Evolutionary conservation across 1,140 invertebrate genomes (phyloP).

Genomic region (Catajapyx aquilonaris): DNA sequence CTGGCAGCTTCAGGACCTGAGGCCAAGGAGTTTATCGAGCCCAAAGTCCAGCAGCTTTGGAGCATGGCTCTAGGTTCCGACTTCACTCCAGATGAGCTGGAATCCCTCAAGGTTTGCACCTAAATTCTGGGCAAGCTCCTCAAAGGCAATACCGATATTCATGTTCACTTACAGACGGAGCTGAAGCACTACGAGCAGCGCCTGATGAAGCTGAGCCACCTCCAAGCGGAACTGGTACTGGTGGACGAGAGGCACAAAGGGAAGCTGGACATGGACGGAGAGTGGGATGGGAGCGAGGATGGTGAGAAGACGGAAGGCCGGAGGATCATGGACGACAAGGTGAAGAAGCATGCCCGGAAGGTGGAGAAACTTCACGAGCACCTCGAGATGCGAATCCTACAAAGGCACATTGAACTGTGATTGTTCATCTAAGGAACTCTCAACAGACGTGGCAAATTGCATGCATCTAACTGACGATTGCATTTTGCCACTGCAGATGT

Average conservation of each 20-base stretch:
- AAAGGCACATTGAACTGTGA: constrained; percentile 49
- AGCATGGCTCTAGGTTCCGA: constrained; percentile 50
- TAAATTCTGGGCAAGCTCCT: background rate
- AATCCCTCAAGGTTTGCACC: constrained; percentile 45
- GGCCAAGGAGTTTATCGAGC: constrained; percentile 68
- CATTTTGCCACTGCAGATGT: too few species aligned
- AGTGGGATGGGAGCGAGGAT: constrained; percentile 29
- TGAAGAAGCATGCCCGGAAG: constrained; percentile 60
- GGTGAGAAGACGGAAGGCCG: constrained; percentile 35
- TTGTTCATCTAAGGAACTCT: too few species aligned
- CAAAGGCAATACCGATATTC: constrained; percentile 4
- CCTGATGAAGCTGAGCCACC: constrained; percentile 55
- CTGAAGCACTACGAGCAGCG: constrained; percentile 70
- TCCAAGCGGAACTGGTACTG: constrained; percentile 51
- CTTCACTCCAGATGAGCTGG: constrained; percentile 58
- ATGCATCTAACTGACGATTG: too few species aligned
- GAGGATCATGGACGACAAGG: constrained; percentile 40
- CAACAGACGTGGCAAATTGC: too few species aligned
- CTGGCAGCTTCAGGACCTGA: constrained; percentile 47
- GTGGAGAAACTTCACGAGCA: constrained; percentile 70
- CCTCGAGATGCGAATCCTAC: constrained; percentile 53
- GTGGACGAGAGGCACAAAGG: constrained; percentile 17
- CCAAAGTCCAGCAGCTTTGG: constrained; percentile 74
- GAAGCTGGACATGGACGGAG: constrained; percentile 23
- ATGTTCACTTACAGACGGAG: constrained; percentile 38